These are phyloP conservation scores for Archips crataeganus DNA, from an alignment of 2,888 invertebrate species.

Conservation along the genomic window DNA sequence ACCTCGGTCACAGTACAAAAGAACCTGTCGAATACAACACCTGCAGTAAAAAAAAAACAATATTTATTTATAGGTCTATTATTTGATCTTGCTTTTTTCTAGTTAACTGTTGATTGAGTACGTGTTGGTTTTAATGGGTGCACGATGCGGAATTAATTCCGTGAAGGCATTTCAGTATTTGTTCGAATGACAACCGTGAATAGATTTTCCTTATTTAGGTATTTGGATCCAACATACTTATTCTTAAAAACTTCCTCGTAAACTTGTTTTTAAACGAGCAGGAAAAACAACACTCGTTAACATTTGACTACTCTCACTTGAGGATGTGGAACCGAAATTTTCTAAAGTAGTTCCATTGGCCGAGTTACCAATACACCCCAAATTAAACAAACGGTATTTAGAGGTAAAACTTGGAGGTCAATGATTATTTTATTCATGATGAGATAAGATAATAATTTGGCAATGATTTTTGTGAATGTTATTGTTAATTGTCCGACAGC, in stretches of 20 bases:
- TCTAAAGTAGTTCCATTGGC: conserved; percentile 15
- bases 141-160: background rate
- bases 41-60: background rate
- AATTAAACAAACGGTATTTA: conserved; percentile 51
- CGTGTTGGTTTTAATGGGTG: conserved; percentile 7
- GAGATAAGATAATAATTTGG: conserved; percentile 23
- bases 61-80: conserved; percentile 14
- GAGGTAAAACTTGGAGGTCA: conserved; percentile 32
- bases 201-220: conserved; percentile 24
- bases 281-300: conserved; percentile 10
- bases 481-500: conserved; percentile 23
- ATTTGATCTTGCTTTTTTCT: conserved; percentile 8
- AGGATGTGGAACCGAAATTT: background rate
- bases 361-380: conserved; percentile 58
- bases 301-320: background rate
- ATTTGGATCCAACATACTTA: background rate
- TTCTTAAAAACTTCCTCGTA: background rate
- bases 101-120: background rate
- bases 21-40: background rate
- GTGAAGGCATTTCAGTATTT: background rate
- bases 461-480: conserved; percentile 17
- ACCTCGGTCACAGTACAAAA: conserved; percentile 9
- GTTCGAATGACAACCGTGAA: conserved; percentile 3
- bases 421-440: conserved; percentile 33
- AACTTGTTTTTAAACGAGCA: conserved; percentile 15